These are phyloP conservation scores for Sesia bembeciformis DNA, from an alignment of 2,888 invertebrate species.

Conservation along the genomic window DNA sequence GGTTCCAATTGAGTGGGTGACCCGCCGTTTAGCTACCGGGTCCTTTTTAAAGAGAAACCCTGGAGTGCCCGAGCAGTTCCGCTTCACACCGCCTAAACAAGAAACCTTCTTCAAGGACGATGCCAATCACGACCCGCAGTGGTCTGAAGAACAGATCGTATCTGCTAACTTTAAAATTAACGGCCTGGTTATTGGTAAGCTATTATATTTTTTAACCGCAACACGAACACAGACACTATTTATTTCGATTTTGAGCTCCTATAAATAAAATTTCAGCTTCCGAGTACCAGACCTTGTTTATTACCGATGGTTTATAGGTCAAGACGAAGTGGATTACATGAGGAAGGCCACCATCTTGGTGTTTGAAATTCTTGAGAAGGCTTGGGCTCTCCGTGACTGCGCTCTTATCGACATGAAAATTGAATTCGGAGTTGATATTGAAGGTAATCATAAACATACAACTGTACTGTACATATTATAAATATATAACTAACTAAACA, in stretches of 20 bases:
- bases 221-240: too few species aligned
- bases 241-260: too few species aligned
- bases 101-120: constrained; percentile 99
- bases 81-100: constrained; percentile 76
- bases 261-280: too few species aligned
- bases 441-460: constrained; percentile 56
- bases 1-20: constrained; percentile 99
- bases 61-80: constrained; percentile 92
- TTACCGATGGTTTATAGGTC: constrained; percentile 57
- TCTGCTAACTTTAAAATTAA: constrained; percentile 87
- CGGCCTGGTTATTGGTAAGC: constrained; percentile 81
- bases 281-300: too few species aligned
- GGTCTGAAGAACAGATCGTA: constrained; percentile 96
- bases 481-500: too few species aligned
- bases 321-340: constrained; percentile 93
- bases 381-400: constrained; percentile 93
- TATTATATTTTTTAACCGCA: background rate
- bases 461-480: background rate
- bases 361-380: constrained; percentile 94
- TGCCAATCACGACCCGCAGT: constrained; percentile 98
- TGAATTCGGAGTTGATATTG: constrained; percentile 89
- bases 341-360: constrained; percentile 86
- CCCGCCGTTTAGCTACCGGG: constrained; percentile 94
- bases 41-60: constrained; percentile 93
- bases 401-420: constrained; percentile 99